Base-by-base conservation (phyloP, 2,888 invertebrate genomes). In the Mellilla xanthometata region DNA sequence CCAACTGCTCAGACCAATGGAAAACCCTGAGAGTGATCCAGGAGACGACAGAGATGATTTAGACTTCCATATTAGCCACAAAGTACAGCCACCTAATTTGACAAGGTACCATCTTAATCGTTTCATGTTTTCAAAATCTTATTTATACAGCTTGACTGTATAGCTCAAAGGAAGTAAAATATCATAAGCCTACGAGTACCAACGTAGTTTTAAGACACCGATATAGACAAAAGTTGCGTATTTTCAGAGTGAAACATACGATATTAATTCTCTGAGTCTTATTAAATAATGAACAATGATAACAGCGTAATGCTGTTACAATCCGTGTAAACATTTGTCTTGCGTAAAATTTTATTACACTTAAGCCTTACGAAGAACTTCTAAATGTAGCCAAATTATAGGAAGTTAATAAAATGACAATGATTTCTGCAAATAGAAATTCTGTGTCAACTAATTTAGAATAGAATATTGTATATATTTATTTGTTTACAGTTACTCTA, bases 1-100 rank as follows among this genome's bases (percentile, higher is more conserved):
- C 68, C 75, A 93, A 54, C 76, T 94, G 48, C 87, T 79, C 2
- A 81, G 73, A 54, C 82, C 86, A 2, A 77, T 80, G 2, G 81
- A 76, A 28, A 88, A 81, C 47, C 88, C 90, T 0, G n/a, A 33
- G 8, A 58, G 68, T 1, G 80, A 85, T 38, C 81, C 84, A 7
- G 65, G 79, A 26, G 91, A 87, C 53, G 92, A 92, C 52, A 74
- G 71, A 53, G 76, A 78, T 38, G 91, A 92, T 55, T 65, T 92
- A 23, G 84, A 87, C 46, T 91, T 92, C 49, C 91, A 91, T 54
- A 87, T 92, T 33, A 87, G 84, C 51, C 90, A 90, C 56, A 86
- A 81, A 55, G 81, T 90, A 40, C 80, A 72, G 54, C 81, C 81
- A 13, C 84, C 83, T 2, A 79, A 76, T 60, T 69, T 88, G 6